Percentiles rank a stretch among this genome's conserved stretches.
These are phyloP conservation scores for Mesoclemmys tuberculata DNA, from an alignment of 2,113 vertebrate species.

Conservation along the genomic window DNA sequence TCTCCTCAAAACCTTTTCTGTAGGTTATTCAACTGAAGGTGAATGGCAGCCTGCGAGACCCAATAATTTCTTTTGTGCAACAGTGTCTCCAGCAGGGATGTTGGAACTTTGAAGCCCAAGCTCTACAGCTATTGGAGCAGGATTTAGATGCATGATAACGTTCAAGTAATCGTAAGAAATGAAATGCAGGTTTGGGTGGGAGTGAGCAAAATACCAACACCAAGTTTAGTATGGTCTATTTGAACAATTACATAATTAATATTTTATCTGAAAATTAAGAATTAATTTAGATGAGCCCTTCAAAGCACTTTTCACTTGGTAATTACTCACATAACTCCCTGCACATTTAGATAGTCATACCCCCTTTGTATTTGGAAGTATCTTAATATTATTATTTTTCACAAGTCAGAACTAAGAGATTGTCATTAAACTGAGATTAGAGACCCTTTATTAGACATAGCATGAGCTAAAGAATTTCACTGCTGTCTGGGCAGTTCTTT, in stretches of 20 bases:
- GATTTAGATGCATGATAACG: background rate
- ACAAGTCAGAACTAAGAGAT: background rate
- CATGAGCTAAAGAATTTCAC: background rate
- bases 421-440: background rate
- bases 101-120: background rate
- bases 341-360: background rate
- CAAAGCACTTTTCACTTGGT: background rate
- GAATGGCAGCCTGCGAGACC: fast-evolving
- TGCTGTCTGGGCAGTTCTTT: background rate
- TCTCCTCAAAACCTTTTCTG: background rate
- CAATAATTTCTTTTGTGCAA: background rate
- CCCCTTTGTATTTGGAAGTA: background rate
- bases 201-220: background rate
- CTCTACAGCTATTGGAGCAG: background rate
- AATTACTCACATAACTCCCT: background rate
- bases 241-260: background rate
- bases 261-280: background rate
- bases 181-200: background rate
- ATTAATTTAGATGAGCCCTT: background rate
- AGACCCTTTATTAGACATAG: background rate
- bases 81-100: background rate
- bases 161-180: background rate
- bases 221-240: background rate
- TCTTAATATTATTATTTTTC: background rate
- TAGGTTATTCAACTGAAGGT: background rate